Conservation (phyloP, 2,888 invertebrate species). For the Chironomus riparius region DNA sequence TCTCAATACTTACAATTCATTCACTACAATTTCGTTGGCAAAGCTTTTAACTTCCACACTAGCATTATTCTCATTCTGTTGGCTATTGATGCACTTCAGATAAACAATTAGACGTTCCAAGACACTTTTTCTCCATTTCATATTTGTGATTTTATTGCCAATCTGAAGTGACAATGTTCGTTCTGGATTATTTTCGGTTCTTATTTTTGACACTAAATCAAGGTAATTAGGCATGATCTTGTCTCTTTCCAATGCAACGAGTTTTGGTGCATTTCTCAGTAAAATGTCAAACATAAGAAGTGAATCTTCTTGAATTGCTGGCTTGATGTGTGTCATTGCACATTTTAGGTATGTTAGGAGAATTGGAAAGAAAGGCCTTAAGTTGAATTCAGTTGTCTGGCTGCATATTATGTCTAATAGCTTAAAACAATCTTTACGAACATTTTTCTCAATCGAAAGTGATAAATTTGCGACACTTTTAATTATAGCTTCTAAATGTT, state of each 20-base stretch:
- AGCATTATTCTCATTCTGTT: slow-evolving; percentile 1
- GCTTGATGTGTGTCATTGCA: slow-evolving; percentile 83
- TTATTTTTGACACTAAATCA: slow-evolving; percentile 71
- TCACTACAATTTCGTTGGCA: background rate
- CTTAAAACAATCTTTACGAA: slow-evolving; percentile 45
- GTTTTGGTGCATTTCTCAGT: slow-evolving; percentile 54
- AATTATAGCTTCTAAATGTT: slow-evolving; percentile 58
- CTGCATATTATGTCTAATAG: slow-evolving; percentile 39
- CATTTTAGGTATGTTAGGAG: slow-evolving; percentile 73
- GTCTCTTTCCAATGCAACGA: slow-evolving; percentile 57
- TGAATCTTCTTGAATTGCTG: slow-evolving; percentile 73
- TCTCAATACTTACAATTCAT: background rate
- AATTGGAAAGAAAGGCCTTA: slow-evolving; percentile 65
- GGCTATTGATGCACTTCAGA: slow-evolving; percentile 36
- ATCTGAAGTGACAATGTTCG: slow-evolving; percentile 61
- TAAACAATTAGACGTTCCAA: slow-evolving; percentile 59
- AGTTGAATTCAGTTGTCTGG: slow-evolving; percentile 40
- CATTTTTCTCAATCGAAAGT: slow-evolving; percentile 58
- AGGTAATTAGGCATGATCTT: slow-evolving; percentile 71
- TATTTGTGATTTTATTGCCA: slow-evolving; percentile 61
- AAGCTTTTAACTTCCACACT: background rate
- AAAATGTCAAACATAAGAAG: slow-evolving; percentile 67
- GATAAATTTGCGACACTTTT: slow-evolving; percentile 59
- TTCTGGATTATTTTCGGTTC: slow-evolving; percentile 54
- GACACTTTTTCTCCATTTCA: slow-evolving; percentile 71